Base-by-base conservation (phyloP, 2,113 vertebrate genomes). In the Turnix velox region DNA sequence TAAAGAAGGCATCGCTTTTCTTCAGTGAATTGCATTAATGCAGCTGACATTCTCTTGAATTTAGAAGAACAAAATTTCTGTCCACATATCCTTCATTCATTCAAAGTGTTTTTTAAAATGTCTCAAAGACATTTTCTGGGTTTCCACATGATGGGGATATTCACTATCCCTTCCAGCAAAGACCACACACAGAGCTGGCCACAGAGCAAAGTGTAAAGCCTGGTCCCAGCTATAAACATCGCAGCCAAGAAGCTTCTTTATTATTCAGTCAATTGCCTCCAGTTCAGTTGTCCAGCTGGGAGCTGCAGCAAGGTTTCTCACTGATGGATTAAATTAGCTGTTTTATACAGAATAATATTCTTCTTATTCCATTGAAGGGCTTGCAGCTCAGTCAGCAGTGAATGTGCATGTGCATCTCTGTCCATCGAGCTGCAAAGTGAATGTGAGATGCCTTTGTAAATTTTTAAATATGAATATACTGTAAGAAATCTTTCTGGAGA, bases 391-490 rank as follows among this genome's bases (percentile, higher is more conserved):
- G 48, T 42, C 28, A 67, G 23, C 12, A 79, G 19, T 9, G 55
- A 79, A 17, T 9, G 55, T 2, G 1, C 0, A 0, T 1, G 4
- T 17, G 14, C 9, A 12, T 62, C 81, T 79, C 15, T 43, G 71
- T 58, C 27, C 51, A 12, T 3, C 20, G 42, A 75, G 6, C 40
- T 51, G 18, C 13, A 78, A 30, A 62, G 35, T 13, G 45, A 10
- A 63, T 28, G 15, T 63, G n/a, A 8, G 12, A 43, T 57, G 23
- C 22, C 39, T 42, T 7, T 27, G 14, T 17, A 55, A 88, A 42
- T 88, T 86, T 58, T 57, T 51, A 30, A 59, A 55, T 42, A 9
- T 24, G 27, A 73, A 39, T 52, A 28, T 22, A 14, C 37, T 11
- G 1, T 40, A n/a, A 54, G 4, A 86, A 83, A 51, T n/a, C 18